These are phyloP conservation scores for Callopanchax toddi DNA, from an alignment of 2,113 vertebrate species.

Conservation along the genomic window DNA sequence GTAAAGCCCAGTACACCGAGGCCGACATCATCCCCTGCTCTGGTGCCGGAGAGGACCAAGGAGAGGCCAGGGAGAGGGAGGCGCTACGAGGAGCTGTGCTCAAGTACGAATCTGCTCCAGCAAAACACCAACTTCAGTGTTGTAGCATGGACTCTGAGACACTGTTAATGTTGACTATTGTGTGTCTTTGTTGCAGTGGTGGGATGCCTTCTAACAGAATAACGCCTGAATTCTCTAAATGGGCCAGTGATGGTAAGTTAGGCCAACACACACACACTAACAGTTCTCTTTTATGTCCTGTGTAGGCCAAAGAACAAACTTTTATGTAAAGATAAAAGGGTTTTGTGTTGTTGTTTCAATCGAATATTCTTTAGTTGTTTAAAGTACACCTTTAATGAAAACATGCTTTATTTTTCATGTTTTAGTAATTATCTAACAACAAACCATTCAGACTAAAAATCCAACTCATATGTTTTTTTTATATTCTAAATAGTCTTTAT, in stretches of 20 bases:
- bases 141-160: too few relatives aligned
- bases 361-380: too few relatives aligned
- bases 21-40: conserved; percentile 98
- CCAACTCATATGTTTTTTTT: too few relatives aligned
- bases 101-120: conserved; percentile 83
- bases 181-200: conserved; percentile 79
- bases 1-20: conserved; percentile 98
- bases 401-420: too few relatives aligned
- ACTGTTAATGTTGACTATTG: neutral
- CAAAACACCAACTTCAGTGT: neutral
- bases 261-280: neutral
- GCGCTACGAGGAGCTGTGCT: conserved; percentile 95
- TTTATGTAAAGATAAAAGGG: too few relatives aligned
- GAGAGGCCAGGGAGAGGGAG: conserved; percentile 96
- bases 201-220: conserved; percentile 96
- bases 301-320: neutral
- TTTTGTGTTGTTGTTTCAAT: too few relatives aligned
- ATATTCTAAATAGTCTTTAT: too few relatives aligned
- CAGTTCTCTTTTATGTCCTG: neutral
- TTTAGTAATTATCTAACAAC: too few relatives aligned
- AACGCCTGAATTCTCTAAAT: conserved; percentile 98
- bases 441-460: too few relatives aligned
- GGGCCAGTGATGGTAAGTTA: conserved; percentile 94
- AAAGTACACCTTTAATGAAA: too few relatives aligned
- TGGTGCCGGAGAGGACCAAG: conserved; percentile 96